phyloP scores from a whole-genome alignment of 2,797 vertebrate genomes.

The Sylvia borin region DNA sequence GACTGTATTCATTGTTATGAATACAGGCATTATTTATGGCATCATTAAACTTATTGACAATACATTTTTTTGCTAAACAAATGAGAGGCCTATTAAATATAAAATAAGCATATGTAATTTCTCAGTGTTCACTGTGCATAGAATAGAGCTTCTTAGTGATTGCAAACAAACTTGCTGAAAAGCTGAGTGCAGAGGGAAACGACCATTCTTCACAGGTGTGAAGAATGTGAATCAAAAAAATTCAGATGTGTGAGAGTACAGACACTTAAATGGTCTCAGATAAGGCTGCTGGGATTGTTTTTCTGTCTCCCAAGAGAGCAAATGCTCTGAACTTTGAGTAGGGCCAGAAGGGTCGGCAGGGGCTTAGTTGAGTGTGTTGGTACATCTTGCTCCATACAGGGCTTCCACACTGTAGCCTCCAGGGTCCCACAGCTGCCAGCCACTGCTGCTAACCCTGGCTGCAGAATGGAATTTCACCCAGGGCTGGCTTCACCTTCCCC shows the following conservation, averaged over 20 bases:
- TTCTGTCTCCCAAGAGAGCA: neutral
- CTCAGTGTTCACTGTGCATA: neutral
- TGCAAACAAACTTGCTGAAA: neutral
- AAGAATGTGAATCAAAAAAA: neutral
- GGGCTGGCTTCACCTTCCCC: neutral
- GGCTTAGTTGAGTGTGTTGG: neutral
- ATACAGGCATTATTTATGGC: neutral
- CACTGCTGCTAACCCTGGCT: neutral
- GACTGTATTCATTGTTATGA: neutral
- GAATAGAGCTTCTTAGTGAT: neutral
- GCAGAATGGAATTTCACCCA: neutral
- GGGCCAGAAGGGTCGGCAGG: fast-evolving
- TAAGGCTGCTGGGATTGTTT: neutral
- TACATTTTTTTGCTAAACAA: neutral
- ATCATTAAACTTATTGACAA: neutral
- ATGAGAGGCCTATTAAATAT: neutral
- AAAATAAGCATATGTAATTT: neutral
- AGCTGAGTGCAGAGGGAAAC: neutral
- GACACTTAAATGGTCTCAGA: neutral
- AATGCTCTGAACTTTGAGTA: neutral
- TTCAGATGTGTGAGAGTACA: neutral
- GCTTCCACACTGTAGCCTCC: too few relatives aligned
- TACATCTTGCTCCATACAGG: neutral
- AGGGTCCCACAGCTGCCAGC: neutral
- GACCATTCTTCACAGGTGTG: neutral